phyloP scores from a whole-genome alignment of 2,797 vertebrate genomes.

The Notolabrus celidotus region DNA sequence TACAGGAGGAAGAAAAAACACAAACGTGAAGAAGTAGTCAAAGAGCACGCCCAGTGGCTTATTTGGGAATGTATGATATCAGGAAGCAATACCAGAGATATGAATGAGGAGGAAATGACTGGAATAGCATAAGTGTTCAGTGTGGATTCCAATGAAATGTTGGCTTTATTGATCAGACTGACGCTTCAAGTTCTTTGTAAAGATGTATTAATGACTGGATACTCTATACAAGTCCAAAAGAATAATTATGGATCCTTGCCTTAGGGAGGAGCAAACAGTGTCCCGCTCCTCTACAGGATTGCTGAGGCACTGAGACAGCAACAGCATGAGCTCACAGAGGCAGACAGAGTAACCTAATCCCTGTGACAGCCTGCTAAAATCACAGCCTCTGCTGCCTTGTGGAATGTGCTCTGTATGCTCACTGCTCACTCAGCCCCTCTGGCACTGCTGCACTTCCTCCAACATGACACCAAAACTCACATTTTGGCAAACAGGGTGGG shows the following conservation, averaged over 20 bases:
- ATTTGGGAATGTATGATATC: conserved; percentile 15
- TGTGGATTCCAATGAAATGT: neutral
- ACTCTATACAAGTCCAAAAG: conserved; percentile 17
- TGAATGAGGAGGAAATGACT: neutral
- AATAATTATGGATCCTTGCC: conserved; percentile 37
- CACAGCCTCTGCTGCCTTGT: conserved; percentile 82
- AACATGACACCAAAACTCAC: conserved; percentile 65
- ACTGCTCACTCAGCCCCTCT: conserved; percentile 75
- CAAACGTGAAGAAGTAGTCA: conserved; percentile 20
- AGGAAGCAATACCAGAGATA: conserved; percentile 5
- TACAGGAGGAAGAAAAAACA: conserved; percentile 2
- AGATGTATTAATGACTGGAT: conserved; percentile 23
- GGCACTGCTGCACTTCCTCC: conserved; percentile 73
- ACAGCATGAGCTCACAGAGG: conserved; percentile 82
- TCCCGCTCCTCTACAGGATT: conserved; percentile 50
- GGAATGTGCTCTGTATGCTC: conserved; percentile 83
- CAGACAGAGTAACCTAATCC: conserved; percentile 85
- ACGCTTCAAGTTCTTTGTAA: neutral
- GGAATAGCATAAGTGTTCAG: neutral
- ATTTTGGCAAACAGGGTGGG: conserved; percentile 54
- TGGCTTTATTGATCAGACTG: conserved; percentile 1
- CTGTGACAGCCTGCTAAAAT: conserved; percentile 85
- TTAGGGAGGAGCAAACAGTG: conserved; percentile 41
- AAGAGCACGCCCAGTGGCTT: conserved; percentile 61
- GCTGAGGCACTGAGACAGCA: conserved; percentile 69